These are phyloP conservation scores for Pagetopsis macropterus DNA, from an alignment of 2,797 vertebrate species.

Conservation along the genomic window DNA sequence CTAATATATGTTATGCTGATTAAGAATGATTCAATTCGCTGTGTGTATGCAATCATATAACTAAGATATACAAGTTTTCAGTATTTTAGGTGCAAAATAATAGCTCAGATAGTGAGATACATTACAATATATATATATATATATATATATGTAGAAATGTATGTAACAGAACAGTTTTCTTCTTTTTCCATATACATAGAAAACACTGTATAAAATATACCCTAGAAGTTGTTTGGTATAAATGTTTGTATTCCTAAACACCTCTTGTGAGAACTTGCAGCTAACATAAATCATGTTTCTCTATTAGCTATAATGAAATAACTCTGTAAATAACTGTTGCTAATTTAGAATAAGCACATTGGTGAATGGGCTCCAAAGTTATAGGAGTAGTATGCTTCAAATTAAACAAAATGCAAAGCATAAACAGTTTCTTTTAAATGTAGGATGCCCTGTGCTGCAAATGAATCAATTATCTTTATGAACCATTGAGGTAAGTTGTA, in stretches of 20 bases:
- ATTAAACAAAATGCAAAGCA: neutral
- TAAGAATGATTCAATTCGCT: neutral
- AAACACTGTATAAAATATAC: constrained; percentile 6
- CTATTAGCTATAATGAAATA: too few species aligned
- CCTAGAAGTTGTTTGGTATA: neutral
- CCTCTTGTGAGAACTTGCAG: neutral
- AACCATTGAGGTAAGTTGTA: neutral
- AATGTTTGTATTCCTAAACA: neutral
- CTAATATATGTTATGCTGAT: neutral
- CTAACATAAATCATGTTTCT: neutral
- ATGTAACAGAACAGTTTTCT: neutral
- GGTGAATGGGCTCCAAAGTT: neutral
- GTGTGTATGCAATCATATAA: neutral
- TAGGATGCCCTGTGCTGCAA: constrained; percentile 1
- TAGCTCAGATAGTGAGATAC: neutral
- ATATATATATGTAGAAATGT: neutral
- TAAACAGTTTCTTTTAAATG: neutral
- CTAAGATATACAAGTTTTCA: neutral
- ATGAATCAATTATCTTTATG: neutral
- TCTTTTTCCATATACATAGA: neutral
- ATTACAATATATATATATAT: neutral
- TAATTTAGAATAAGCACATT: neutral
- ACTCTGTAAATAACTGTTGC: too few species aligned
- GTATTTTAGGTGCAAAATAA: neutral
- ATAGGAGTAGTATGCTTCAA: neutral